phyloP scores from a whole-genome alignment of 2,113 vertebrate species.

The Orientallactaga bullata region DNA sequence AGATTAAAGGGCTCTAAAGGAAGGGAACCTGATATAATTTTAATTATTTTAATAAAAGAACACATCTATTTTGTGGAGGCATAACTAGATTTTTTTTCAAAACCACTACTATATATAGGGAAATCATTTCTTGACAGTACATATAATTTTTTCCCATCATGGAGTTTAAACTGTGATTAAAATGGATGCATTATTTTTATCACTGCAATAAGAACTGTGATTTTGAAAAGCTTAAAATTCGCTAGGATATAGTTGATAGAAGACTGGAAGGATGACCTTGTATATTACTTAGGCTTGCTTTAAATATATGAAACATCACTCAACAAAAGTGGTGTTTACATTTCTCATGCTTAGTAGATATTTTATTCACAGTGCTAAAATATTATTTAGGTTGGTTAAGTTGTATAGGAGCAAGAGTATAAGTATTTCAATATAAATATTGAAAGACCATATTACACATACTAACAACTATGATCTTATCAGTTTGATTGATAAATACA shows the following conservation, averaged over 20 bases:
- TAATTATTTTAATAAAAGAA: constrained; percentile 4
- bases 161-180: neutral
- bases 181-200: neutral
- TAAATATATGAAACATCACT: neutral
- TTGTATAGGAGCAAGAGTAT: fast-evolving
- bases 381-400: neutral
- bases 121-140: neutral
- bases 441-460: neutral
- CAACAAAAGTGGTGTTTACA: neutral
- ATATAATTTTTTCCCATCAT: neutral
- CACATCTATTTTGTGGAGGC: neutral
- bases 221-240: neutral
- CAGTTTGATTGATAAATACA: neutral
- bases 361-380: neutral
- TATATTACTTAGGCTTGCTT: neutral
- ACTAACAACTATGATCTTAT: neutral
- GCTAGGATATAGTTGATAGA: neutral
- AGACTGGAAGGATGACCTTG: neutral
- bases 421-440: neutral
- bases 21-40: neutral
- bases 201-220: neutral
- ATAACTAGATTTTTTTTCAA: neutral
- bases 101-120: neutral
- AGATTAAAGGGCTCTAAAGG: constrained; percentile 2
- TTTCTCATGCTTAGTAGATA: neutral